These are phyloP conservation scores for Narcine bancroftii DNA, from an alignment of 2,113 vertebrate species.

Conservation along the genomic window DNA sequence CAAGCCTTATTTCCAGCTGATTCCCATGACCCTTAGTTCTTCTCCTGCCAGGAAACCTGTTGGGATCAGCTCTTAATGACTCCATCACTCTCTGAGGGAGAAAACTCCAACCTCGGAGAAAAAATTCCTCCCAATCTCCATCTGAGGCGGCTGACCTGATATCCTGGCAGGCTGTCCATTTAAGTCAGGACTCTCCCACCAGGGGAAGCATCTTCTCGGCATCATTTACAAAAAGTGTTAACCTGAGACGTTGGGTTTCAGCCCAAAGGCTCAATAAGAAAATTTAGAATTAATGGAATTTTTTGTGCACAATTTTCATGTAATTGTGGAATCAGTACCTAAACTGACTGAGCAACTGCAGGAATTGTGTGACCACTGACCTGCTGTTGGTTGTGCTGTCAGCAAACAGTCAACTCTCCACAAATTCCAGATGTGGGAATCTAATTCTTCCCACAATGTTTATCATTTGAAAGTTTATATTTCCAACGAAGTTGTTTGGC, in stretches of 20 bases:
- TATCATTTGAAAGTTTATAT: conserved; percentile 7
- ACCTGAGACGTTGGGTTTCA: not conserved
- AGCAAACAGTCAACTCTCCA: not conserved
- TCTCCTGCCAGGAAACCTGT: no score
- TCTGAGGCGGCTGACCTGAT: no score
- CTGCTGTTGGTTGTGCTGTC: not conserved
- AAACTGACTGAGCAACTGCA: not conserved
- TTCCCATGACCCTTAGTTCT: no score
- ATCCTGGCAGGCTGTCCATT: no score
- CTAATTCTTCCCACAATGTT: not conserved
- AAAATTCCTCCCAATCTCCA: no score
- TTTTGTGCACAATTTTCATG: not conserved
- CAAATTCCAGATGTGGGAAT: conserved; percentile 16
- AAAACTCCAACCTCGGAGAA: no score
- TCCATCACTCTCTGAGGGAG: no score
- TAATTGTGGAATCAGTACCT: not conserved
- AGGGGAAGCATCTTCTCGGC: no score
- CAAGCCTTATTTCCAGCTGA: no score
- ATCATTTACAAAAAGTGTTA: not conserved
- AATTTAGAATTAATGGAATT: not conserved
- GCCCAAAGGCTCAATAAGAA: not conserved
- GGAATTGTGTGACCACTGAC: not conserved
- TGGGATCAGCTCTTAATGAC: no score
- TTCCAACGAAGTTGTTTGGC: no score
- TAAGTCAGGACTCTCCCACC: no score